Conservation (phyloP, 2,888 invertebrate genomes). For the Microplitis deprimator region DNA sequence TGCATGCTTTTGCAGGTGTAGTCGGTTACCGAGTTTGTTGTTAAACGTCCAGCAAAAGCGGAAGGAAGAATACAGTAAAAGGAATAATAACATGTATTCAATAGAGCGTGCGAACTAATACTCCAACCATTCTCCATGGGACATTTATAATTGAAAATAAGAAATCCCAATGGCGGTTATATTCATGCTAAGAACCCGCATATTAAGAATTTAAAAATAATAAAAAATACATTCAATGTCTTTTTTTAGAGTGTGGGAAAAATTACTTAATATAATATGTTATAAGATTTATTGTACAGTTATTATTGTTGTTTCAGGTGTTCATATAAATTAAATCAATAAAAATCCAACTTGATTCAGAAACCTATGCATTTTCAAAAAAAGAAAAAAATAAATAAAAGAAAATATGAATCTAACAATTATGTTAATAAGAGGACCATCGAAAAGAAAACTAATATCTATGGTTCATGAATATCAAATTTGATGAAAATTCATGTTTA, state of each 20-base stretch:
- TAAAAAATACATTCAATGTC: slow-evolving; percentile 7
- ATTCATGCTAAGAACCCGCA: slow-evolving; percentile 29
- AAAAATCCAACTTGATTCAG: slow-evolving; percentile 14
- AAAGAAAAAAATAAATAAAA: slow-evolving; percentile 15
- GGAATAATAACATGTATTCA: slow-evolving; percentile 20
- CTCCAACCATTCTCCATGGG: slow-evolving; percentile 16
- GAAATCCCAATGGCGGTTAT: slow-evolving; percentile 12
- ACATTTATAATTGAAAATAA: slow-evolving; percentile 27
- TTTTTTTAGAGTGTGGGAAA: slow-evolving; percentile 28
- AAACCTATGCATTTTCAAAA: not conserved
- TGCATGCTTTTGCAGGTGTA: slow-evolving; percentile 28
- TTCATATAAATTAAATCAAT: slow-evolving; percentile 17
- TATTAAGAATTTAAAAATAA: slow-evolving; percentile 8
- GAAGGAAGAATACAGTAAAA: slow-evolving; percentile 28
- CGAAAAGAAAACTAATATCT: not conserved
- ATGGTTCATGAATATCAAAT: not conserved
- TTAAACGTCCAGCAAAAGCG: slow-evolving; percentile 10
- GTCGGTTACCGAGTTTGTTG: slow-evolving; percentile 1
- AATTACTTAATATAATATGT: not conserved
- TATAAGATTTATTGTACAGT: not conserved
- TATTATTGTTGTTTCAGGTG: slow-evolving; percentile 22
- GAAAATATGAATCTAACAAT: not conserved
- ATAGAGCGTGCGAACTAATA: slow-evolving; percentile 39
- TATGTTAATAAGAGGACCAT: not conserved
- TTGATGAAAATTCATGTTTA: slow-evolving; percentile 6